Conservation (phyloP, 1,140 invertebrate genomes). For the Lysiphlebus fabarum region DNA sequence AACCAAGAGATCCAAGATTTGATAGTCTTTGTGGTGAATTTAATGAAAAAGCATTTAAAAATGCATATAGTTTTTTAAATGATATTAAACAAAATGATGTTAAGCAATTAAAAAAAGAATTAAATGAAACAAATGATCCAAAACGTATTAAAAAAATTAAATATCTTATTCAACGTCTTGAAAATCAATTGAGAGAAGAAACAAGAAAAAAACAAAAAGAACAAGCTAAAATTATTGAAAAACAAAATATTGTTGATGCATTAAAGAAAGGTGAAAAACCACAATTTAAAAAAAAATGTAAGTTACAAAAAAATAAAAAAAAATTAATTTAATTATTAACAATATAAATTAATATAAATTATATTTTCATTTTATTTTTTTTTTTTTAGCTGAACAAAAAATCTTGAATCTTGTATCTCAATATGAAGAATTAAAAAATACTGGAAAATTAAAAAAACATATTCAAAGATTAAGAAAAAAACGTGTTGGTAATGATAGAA, state of each 20-base stretch:
- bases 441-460: conserved; percentile 71
- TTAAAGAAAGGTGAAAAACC: conserved; percentile 67
- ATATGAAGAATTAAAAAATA: conserved; percentile 69
- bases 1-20: conserved; percentile 71
- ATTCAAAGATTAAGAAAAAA: conserved; percentile 72
- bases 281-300: conserved; percentile 78
- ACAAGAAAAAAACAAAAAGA: conserved; percentile 58
- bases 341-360: no score
- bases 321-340: no score
- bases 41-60: conserved; percentile 69
- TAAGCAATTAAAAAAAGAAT: conserved; percentile 60
- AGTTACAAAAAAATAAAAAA: no score
- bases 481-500: conserved; percentile 57
- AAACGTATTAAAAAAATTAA: conserved; percentile 67
- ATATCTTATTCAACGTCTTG: conserved; percentile 68
- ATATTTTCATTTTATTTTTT: no score
- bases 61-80: conserved; percentile 73
- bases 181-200: conserved; percentile 68
- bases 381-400: conserved; percentile 69
- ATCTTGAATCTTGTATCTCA: conserved; percentile 66
- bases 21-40: conserved; percentile 75
- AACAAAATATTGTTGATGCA: conserved; percentile 56
- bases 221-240: conserved; percentile 57
- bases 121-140: conserved; percentile 60
- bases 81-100: conserved; percentile 68